Conservation (phyloP, 1,140 invertebrate genomes). For the Magallana ariakensis region DNA sequence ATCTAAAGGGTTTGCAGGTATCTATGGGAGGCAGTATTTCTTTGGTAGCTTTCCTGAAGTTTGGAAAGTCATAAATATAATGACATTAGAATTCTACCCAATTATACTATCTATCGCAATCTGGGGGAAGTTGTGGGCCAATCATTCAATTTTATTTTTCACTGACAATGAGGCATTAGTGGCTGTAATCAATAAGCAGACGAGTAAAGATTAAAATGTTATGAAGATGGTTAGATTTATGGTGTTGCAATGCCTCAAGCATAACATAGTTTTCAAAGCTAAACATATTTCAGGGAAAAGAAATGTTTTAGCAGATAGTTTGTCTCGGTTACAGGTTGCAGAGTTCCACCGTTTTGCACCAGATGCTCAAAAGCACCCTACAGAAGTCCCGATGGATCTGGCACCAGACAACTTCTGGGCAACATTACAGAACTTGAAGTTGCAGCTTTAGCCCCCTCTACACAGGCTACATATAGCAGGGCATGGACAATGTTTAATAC, state of each 20-base stretch:
- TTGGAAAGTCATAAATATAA: slow-evolving; percentile 27
- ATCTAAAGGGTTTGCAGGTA: slow-evolving; percentile 14
- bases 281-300: too few species aligned
- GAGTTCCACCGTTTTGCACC: neutral
- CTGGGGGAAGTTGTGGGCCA: neutral
- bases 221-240: neutral
- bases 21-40: slow-evolving; percentile 34
- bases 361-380: neutral
- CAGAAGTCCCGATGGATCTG: neutral
- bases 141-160: neutral
- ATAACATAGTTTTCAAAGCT: too few species aligned
- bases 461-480: neutral
- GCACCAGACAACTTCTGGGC: slow-evolving; percentile 34
- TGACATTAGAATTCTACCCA: slow-evolving; percentile 38
- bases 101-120: slow-evolving; percentile 22
- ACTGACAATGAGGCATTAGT: slow-evolving; percentile 11
- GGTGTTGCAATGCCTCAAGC: too few species aligned
- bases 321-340: too few species aligned
- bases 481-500: neutral
- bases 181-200: slow-evolving; percentile 25
- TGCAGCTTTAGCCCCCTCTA: slow-evolving; percentile 16
- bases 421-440: neutral
- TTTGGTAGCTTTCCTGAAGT: neutral
- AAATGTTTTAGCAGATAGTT: too few species aligned
- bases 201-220: neutral